Conservation (phyloP, 2,113 vertebrate species). For the Mirounga angustirostris region DNA sequence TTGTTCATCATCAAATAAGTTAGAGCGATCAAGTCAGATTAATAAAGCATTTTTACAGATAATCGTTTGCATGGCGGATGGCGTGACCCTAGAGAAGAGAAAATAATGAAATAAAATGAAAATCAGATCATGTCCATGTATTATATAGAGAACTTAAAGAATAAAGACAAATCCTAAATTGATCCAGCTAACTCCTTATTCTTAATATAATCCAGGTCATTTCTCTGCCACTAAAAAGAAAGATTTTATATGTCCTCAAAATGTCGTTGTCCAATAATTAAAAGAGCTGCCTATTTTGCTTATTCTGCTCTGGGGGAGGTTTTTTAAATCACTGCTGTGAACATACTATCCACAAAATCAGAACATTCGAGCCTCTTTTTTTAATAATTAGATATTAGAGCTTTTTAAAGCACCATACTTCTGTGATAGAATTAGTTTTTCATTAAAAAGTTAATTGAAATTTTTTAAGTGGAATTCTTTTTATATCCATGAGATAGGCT, state of each 20-base stretch:
- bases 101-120: neutral
- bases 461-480: slow-evolving; percentile 59
- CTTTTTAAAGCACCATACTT: slow-evolving; percentile 16
- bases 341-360: neutral
- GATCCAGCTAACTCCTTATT: neutral
- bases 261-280: neutral
- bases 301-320: neutral
- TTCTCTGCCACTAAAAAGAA: neutral
- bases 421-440: slow-evolving; percentile 68
- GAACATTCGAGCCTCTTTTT: neutral
- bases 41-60: neutral
- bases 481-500: neutral
- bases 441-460: slow-evolving; percentile 75
- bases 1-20: neutral
- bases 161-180: neutral
- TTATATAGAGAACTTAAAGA: neutral
- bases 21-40: neutral
- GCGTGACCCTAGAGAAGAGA: neutral
- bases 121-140: neutral
- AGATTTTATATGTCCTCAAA: neutral
- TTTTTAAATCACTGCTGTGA: neutral
- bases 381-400: slow-evolving; percentile 38
- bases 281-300: neutral
- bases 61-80: neutral
- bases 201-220: neutral